Evolutionary conservation across 1,140 invertebrate species (phyloP), one percentile per base, ranked within the genome.

Genomic region (Radopholus similis): DNA sequence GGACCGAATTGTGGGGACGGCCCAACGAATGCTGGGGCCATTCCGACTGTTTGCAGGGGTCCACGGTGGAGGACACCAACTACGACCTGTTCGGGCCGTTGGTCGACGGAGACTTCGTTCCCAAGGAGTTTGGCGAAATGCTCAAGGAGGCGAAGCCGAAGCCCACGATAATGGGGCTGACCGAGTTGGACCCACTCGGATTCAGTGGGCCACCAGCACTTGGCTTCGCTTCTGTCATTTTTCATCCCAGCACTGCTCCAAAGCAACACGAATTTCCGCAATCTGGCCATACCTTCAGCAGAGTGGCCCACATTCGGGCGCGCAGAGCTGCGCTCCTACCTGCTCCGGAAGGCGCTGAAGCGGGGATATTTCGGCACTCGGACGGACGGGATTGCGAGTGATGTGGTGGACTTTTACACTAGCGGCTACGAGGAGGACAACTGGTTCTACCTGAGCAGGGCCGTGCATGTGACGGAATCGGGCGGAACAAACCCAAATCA

Each of bases 131-230:
- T 57, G 26, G 40, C 8, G 38, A 75, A 57, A 35, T 71, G 9
- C 53, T 76, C 18, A 26, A 21, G 2, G 72, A 76, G 18, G 18
- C 69, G n/a, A 35, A 58, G 49, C 44, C 62, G 9, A 71, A 71
- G 21, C 69, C 73, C 26, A 65, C 51, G n/a, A 42, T 71, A n/a
- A 68, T 71, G 4, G 69, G 69, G 18, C 13, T 49, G 30, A 75
- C 38, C 23, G 34, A 11, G 32, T 8, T 71, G 40, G 72, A 71
- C 23, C 47, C 69, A 5, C 34, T 71, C 30, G 44, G 13, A 23
- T 75, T 49, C 30, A 71, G 69, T 71, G 55, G 13, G 2, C 37
- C 18, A 40, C 6, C 23, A 15, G 23, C 32, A 26, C 13, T 57
- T 34, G 21, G 30, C 23, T 21, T 35, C 23, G 8, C 9, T 30